These are phyloP conservation scores for Puntigrus tetrazona DNA, from an alignment of 2,113 vertebrate genomes.

Conservation along the genomic window DNA sequence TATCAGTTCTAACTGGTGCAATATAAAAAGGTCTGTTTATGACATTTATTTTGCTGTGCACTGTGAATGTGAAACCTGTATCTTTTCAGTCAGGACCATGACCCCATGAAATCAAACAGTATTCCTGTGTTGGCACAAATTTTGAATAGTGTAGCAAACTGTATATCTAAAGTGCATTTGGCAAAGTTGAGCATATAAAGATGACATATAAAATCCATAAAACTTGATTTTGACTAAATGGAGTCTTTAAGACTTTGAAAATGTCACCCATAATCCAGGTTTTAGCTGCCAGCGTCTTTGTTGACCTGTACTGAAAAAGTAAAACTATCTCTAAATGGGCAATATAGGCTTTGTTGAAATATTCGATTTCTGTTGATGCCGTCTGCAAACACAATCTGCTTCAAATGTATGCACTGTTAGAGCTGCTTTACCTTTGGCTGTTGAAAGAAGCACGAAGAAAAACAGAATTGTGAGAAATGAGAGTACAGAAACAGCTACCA, in stretches of 20 bases:
- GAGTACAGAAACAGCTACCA: conserved; percentile 6
- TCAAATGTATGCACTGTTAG: conserved; percentile 31
- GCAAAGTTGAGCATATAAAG: not conserved
- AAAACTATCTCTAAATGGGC: not conserved
- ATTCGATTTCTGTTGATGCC: conserved; percentile 18
- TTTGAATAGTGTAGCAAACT: not conserved
- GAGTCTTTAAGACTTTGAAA: not conserved
- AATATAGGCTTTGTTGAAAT: conserved; percentile 17
- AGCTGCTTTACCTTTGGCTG: conserved; percentile 11
- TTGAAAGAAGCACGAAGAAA: conserved; percentile 11
- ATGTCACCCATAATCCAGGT: not conserved
- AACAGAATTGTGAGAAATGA: conserved; percentile 33
- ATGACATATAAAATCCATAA: not conserved
- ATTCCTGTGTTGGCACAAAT: not conserved
- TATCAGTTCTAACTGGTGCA: not conserved
- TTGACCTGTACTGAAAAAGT: conserved; percentile 17
- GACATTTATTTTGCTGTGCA: not conserved
- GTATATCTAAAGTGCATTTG: not conserved
- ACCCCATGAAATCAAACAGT: not conserved
- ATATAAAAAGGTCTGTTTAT: not conserved
- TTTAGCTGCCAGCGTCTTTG: not conserved
- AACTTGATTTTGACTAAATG: not conserved
- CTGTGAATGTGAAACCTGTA: not conserved
- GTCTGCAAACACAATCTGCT: conserved; percentile 7
- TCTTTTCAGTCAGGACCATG: not conserved